Base-by-base conservation (phyloP, 2,113 vertebrate species). In the Pimephales promelas region DNA sequence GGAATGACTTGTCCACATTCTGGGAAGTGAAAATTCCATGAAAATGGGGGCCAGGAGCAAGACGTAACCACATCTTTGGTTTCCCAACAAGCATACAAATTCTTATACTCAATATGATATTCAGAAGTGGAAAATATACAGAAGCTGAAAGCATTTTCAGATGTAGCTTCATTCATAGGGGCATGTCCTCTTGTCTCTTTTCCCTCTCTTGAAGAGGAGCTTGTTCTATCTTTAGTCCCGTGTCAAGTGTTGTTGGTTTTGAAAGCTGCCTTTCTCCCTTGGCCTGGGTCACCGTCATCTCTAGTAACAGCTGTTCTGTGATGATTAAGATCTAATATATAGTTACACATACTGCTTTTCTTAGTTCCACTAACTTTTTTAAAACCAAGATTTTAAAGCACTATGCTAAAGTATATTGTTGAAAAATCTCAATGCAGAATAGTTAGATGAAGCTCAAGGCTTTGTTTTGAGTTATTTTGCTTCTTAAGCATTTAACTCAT, bases 171-270 rank as follows among this genome's bases (percentile, higher is more conserved):
- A 71, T 66, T 56, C 61, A 79, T 57, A 28, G 62, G 52, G 24
- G 6, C 61, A 59, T 70, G 47, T 59, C 76, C n/a, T 54, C 59
- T 56, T n/a, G 54, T 22, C 3, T 68, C 57, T 66, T 72, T 11
- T 26, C 49, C 75, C n/a, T 49, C 81, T 89, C 89, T 90, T 89
- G 89, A 86, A 91, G 89, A 89, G 82, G 75, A 81, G 82, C 70
- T 86, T 73, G 89, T 91, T 89, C 92, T 94, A 93, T 94, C 86
- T 93, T 93, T 93, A 93, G 91, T 45, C 86, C 79, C 14, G 78
- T 88, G 91, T 92, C 83, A 49, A 88, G 79, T 68, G 84, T 83
- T 89, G 92, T 93, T 92, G 89, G 85, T 92, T 93, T 92, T 92
- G 84, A 90, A 87, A 88, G 86, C 78, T 62, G 87, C 84, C 84